These are phyloP conservation scores for Holothuria scabra DNA, from an alignment of 53 echinoderm and acorn worm genomes.

Conservation along the genomic window DNA sequence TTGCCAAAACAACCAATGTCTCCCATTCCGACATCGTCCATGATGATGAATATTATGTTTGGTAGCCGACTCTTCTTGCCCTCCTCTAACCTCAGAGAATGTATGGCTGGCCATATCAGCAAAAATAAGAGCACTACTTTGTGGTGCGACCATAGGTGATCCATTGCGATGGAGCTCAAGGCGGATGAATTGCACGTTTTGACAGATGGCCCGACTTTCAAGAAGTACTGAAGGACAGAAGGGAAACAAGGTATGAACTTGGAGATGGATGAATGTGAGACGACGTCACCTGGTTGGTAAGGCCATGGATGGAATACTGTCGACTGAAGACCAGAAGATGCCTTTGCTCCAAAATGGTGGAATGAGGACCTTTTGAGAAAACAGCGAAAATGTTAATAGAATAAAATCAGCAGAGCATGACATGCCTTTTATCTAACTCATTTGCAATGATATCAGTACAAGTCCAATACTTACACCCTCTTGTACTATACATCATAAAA, in stretches of 20 bases:
- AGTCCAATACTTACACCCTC: no score
- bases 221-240: background rate
- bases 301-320: conserved; percentile 34
- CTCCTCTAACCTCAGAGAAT: background rate
- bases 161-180: background rate
- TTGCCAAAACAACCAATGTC: conserved; percentile 97
- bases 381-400: no score
- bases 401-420: no score
- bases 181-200: background rate
- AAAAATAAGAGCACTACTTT: background rate
- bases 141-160: background rate
- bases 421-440: no score
- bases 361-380: no score
- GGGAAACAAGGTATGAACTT: background rate
- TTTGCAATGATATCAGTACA: no score
- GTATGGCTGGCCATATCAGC: background rate
- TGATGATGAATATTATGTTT: conserved; percentile 86
- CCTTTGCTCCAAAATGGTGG: no score
- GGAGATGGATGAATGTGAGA: background rate
- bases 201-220: background rate
- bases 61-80: conserved; percentile 43
- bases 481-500: no score
- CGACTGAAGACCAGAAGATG: background rate
- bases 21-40: conserved; percentile 97
- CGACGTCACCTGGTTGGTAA: conserved; percentile 22